Conservation (phyloP, 2,888 invertebrate genomes). For the Ypsolopha sequella region DNA sequence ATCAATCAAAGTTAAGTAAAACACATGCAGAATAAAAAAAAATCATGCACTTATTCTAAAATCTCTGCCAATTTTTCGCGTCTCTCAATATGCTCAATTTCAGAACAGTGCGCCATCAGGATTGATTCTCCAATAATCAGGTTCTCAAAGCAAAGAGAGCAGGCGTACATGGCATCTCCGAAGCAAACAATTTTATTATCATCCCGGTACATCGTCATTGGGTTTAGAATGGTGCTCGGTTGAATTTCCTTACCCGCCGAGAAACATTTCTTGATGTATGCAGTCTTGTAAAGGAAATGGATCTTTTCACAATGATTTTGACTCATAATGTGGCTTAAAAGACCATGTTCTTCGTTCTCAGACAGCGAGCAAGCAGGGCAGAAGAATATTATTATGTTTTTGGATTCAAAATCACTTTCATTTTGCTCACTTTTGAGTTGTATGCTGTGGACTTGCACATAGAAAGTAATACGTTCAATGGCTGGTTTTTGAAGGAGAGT, state of each 20-base stretch:
- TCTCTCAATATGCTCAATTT: conserved; percentile 34
- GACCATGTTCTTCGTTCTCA: conserved; percentile 39
- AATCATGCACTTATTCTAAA: conserved; percentile 20
- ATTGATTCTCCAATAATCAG: conserved; percentile 51
- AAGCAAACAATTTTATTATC: conserved; percentile 61
- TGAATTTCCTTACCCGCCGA: conserved; percentile 46
- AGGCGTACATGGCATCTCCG: conserved; percentile 54
- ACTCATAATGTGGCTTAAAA: conserved; percentile 45
- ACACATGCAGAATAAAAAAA: no score
- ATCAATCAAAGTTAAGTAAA: no score
- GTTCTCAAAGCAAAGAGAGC: conserved; percentile 55
- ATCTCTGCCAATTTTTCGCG: conserved; percentile 36
- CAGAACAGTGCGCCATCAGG: conserved; percentile 47
- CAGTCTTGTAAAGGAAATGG: conserved; percentile 57
- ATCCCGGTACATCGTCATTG: conserved; percentile 61
- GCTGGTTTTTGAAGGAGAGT: conserved; percentile 47
- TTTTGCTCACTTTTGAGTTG: conserved; percentile 34
- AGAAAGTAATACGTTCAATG: conserved; percentile 54
- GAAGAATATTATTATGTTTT: conserved; percentile 33
- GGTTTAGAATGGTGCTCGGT: conserved; percentile 53
- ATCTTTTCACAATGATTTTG: conserved; percentile 51
- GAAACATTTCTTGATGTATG: conserved; percentile 58
- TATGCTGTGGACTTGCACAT: conserved; percentile 55
- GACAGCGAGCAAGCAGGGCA: conserved; percentile 42
- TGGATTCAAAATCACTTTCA: conserved; percentile 26